phyloP scores from a whole-genome alignment of 1,140 invertebrate genomes.

The Reticulitermes speratus region DNA sequence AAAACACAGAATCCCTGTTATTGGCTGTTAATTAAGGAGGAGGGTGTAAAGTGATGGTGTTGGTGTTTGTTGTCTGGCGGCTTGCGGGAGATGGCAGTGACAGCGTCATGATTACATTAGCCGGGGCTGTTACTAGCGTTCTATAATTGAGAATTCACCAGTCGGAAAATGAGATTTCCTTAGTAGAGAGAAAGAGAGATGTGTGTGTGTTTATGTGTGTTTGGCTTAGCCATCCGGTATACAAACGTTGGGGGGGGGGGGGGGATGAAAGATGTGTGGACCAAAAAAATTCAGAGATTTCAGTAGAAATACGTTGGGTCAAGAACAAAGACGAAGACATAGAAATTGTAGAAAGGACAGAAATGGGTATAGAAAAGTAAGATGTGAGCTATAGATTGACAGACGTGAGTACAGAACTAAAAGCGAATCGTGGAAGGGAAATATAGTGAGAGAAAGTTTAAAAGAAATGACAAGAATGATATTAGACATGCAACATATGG shows the following conservation, averaged over 20 bases:
- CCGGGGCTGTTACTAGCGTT: background rate
- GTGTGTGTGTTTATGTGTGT: too few relatives aligned
- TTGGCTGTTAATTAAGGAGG: background rate
- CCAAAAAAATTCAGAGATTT: background rate
- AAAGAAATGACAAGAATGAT: too few relatives aligned
- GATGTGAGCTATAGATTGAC: background rate
- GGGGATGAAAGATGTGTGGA: background rate
- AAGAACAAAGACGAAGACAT: background rate
- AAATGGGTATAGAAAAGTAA: background rate
- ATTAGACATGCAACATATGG: too few relatives aligned
- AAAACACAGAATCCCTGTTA: background rate
- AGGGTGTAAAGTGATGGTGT: background rate
- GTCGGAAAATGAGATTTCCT: conserved; percentile 26
- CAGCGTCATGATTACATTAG: conserved; percentile 25
- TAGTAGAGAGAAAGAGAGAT: background rate
- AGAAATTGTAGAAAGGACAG: background rate
- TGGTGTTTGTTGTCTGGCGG: background rate
- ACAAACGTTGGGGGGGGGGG: background rate
- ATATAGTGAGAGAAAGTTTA: too few relatives aligned
- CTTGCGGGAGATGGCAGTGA: conserved; percentile 11
- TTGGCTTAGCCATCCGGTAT: background rate
- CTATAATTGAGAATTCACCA: conserved; percentile 27
- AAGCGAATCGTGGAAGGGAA: too few relatives aligned
- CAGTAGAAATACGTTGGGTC: background rate
- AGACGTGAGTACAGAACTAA: too few relatives aligned